A percentile compares a stretch with the other conserved stretches of the same genome.
phyloP scores from a whole-genome alignment of 2,888 invertebrate species.

The Drosophila demipolita region DNA sequence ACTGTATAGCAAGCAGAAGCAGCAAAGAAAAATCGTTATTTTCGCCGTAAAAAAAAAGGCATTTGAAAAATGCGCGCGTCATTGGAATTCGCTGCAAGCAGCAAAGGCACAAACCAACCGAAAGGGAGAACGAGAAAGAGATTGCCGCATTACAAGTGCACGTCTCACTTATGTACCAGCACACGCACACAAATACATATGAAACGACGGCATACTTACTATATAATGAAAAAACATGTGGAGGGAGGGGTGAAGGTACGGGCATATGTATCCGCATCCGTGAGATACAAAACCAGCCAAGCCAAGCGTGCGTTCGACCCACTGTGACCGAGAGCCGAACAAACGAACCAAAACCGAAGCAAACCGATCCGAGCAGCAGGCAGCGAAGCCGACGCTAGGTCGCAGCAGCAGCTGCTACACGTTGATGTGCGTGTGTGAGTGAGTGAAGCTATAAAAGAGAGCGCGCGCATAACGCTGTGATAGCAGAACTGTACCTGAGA shows the following conservation, averaged over 20 bases:
- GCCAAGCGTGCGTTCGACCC: slow-evolving; percentile 75
- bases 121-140: slow-evolving; percentile 25
- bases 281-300: slow-evolving; percentile 62
- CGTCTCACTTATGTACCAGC: slow-evolving; percentile 43
- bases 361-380: slow-evolving; percentile 31
- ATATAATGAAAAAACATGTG: slow-evolving; percentile 65
- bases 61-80: slow-evolving; percentile 80
- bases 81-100: slow-evolving; percentile 78
- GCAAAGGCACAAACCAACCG: slow-evolving; percentile 56
- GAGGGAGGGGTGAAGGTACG: background rate
- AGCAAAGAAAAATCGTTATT: slow-evolving; percentile 75
- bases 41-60: slow-evolving; percentile 73
- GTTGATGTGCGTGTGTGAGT: slow-evolving; percentile 11
- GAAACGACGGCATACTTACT: slow-evolving; percentile 63
- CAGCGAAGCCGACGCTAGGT: slow-evolving; percentile 34
- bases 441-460: slow-evolving; percentile 39
- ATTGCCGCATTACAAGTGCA: slow-evolving; percentile 76
- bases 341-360: slow-evolving; percentile 50
- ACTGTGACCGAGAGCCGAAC: slow-evolving; percentile 58
- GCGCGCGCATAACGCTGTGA: slow-evolving; percentile 35
- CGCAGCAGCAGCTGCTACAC: slow-evolving; percentile 38
- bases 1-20: slow-evolving; percentile 25
- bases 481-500: slow-evolving; percentile 75
- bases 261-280: slow-evolving; percentile 61
- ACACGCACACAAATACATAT: background rate